Evolutionary conservation across 2,113 vertebrate genomes (phyloP), one percentile per base, ranked within the genome.

Genomic region (Cygnus atratus): DNA sequence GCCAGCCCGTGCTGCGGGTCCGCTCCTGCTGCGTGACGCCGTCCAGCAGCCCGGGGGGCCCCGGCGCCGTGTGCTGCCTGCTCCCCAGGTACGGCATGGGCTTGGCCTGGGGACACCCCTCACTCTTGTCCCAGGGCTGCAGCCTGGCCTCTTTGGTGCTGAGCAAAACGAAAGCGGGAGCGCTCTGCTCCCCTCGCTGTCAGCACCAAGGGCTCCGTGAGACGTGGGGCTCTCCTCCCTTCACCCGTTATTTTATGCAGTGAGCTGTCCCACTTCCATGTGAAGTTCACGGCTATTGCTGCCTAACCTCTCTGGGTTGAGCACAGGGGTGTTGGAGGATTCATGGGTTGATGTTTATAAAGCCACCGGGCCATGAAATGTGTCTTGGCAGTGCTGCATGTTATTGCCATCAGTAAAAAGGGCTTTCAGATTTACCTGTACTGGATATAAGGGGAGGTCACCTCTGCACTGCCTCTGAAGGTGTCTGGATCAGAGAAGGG

Each of bases 1-100:
- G 96, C 94, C 96, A 46, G 65, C 94, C 97, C 18, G 62, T 95
- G 84, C 95, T 98, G 9, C 96, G 62, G 66, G 68, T 98, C 88
- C 97, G 26, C 28, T 98, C 98, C 0, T 98, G 98, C 93, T 98
- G 98, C 3, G 95, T 98, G 74, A 98, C 95, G 0, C 97, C 97
- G 3, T 96, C 95, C 0, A 62, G 73, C 91, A 93, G 94, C 93
- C 94, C 93, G 5, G 76, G 93, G 41, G 91, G 87, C 20, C 67
- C 43, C 9, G 97, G 96, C 2, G 92, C 95, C 2, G 94, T 55
- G 90, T 98, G 98, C 97, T 98, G 98, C 91, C 63, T 96, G 10
- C 98, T 98, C 95, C 97, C 13, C 93, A 98, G 98, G 98, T 98
- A 65, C 4, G 26, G 62, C 62, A 29, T 26, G 11, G 41, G 37